These are phyloP conservation scores for Patiria miniata DNA, from an alignment of 35 echinoderm and acorn worm genomes.

Conservation along the genomic window DNA sequence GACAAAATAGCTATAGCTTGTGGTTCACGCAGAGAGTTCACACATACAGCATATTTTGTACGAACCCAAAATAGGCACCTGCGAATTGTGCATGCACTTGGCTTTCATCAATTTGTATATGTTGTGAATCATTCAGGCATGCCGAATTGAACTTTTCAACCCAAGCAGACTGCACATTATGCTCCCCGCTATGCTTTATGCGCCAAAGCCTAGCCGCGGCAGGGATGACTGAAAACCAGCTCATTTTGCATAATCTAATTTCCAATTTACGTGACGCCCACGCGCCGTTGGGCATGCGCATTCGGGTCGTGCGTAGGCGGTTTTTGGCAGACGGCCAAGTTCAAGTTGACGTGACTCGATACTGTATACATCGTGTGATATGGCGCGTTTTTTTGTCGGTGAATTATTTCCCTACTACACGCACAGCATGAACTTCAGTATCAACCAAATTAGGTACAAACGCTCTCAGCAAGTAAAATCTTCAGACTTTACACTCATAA, in stretches of 20 bases:
- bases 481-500: too few species aligned
- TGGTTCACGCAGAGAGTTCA: neutral
- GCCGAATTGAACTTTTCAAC: constrained; percentile 18
- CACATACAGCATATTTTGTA: too few species aligned
- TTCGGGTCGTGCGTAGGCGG: neutral
- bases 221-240: neutral
- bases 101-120: too few species aligned
- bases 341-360: neutral
- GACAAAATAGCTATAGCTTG: neutral
- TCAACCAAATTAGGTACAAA: too few species aligned
- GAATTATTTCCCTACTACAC: neutral
- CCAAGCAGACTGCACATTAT: too few species aligned
- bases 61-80: too few species aligned
- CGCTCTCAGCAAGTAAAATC: too few species aligned
- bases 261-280: neutral
- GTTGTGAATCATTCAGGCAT: neutral
- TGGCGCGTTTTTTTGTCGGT: neutral
- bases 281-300: neutral
- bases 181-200: too few species aligned
- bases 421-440: too few species aligned
- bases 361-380: neutral
- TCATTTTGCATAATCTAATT: neutral
- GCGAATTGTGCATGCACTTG: too few species aligned
- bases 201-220: too few species aligned
- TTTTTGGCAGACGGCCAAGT: neutral